These are phyloP conservation scores for Drosophila demipolita DNA, from an alignment of 2,888 invertebrate species.

Conservation along the genomic window DNA sequence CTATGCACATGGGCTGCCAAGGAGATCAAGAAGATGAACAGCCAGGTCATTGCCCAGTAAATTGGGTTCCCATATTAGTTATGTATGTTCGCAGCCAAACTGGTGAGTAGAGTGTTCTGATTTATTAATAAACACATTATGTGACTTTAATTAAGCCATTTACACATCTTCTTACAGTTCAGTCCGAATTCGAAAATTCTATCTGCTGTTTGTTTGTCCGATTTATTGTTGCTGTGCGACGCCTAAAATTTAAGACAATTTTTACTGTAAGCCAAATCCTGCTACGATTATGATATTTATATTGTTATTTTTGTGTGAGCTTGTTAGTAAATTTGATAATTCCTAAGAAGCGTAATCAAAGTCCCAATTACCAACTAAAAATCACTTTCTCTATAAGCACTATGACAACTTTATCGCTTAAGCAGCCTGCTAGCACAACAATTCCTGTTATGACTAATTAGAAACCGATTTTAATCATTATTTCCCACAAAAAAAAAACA, in stretches of 20 bases:
- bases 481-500: conserved; percentile 17
- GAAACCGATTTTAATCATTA: conserved; percentile 56
- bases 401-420: conserved; percentile 47
- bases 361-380: conserved; percentile 23
- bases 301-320: conserved; percentile 51
- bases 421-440: conserved; percentile 37
- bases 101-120: conserved; percentile 60
- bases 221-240: conserved; percentile 77
- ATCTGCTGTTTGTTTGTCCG: conserved; percentile 75
- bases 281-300: conserved; percentile 60
- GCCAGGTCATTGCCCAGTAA: conserved; percentile 79
- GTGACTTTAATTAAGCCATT: conserved; percentile 16
- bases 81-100: conserved; percentile 61
- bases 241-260: conserved; percentile 55
- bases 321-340: conserved; percentile 40
- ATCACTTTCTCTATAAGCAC: conserved; percentile 25
- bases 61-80: conserved; percentile 23
- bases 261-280: conserved; percentile 55
- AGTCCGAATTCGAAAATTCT: conserved; percentile 67
- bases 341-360: conserved; percentile 30
- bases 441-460: conserved; percentile 23
- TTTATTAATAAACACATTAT: conserved; percentile 10
- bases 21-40: conserved; percentile 94
- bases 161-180: conserved; percentile 58
- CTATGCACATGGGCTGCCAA: conserved; percentile 98